A percentile compares a stretch with the other conserved stretches of the same genome.
These are phyloP conservation scores for Argyrosomus regius DNA, from an alignment of 2,797 vertebrate species.

Conservation along the genomic window DNA sequence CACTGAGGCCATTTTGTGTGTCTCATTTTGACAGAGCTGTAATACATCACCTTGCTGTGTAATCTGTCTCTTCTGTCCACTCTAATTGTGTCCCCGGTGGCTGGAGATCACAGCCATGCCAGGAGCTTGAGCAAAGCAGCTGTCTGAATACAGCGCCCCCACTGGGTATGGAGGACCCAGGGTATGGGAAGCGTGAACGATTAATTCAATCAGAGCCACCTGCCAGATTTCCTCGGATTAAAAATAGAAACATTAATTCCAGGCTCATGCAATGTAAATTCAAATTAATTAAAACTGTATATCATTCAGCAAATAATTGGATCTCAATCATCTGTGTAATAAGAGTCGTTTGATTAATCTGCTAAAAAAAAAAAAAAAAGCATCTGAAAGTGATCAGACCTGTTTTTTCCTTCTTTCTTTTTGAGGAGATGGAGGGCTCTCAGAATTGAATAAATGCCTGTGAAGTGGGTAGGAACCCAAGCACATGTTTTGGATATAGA, in stretches of 20 bases:
- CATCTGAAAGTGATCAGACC: slow-evolving; percentile 46
- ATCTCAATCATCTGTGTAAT: slow-evolving; percentile 84
- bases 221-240: slow-evolving; percentile 62
- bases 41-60: slow-evolving; percentile 70
- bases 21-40: slow-evolving; percentile 65
- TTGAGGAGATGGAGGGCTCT: slow-evolving; percentile 26
- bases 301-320: slow-evolving; percentile 78
- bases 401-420: slow-evolving; percentile 21
- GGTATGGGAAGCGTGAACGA: slow-evolving; percentile 39
- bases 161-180: slow-evolving; percentile 34
- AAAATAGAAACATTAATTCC: slow-evolving; percentile 72
- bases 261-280: slow-evolving; percentile 73
- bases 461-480: slow-evolving; percentile 40
- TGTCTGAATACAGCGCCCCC: slow-evolving; percentile 46
- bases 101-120: slow-evolving; percentile 48
- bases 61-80: slow-evolving; percentile 64
- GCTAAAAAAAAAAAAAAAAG: slow-evolving; percentile 57
- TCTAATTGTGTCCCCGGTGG: slow-evolving; percentile 70
- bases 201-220: slow-evolving; percentile 65
- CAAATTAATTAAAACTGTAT: slow-evolving; percentile 77
- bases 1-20: slow-evolving; percentile 63
- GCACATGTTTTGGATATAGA: slow-evolving; percentile 54
- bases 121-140: slow-evolving; percentile 50
- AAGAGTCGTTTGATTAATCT: slow-evolving; percentile 77
- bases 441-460: slow-evolving; percentile 39